These are phyloP conservation scores for Heliothis virescens DNA, from an alignment of 1,140 invertebrate species.

Conservation along the genomic window DNA sequence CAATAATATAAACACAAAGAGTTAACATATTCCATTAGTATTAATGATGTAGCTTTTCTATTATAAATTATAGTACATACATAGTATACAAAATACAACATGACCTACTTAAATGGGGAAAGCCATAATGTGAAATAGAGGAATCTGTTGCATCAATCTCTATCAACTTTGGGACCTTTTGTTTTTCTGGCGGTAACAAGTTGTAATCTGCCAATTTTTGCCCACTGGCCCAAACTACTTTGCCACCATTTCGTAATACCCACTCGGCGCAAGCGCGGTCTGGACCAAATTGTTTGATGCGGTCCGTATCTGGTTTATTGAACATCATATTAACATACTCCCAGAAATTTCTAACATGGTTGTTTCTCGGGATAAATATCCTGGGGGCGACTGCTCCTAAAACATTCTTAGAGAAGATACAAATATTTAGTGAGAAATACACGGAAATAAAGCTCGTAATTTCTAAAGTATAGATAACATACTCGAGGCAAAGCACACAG, in stretches of 20 bases:
- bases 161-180: slow-evolving; percentile 77
- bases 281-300: slow-evolving; percentile 92
- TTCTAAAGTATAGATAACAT: neutral
- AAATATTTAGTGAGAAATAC: no score
- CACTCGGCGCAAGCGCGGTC: slow-evolving; percentile 97
- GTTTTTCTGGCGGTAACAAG: slow-evolving; percentile 86
- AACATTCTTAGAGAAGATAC: slow-evolving; percentile 29
- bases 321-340: slow-evolving; percentile 87
- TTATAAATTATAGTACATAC: no score
- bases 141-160: slow-evolving; percentile 93
- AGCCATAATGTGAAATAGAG: slow-evolving; percentile 92
- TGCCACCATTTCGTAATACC: slow-evolving; percentile 93
- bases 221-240: slow-evolving; percentile 89
- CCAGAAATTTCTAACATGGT: slow-evolving; percentile 75
- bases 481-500: slow-evolving; percentile 2
- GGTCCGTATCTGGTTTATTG: slow-evolving; percentile 88
- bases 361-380: slow-evolving; percentile 50
- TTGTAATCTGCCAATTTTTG: slow-evolving; percentile 90
- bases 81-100: no score
- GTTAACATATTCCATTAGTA: no score
- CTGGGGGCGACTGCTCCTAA: neutral
- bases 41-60: no score
- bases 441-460: no score
- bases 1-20: no score
- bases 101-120: slow-evolving; percentile 90